phyloP scores from a whole-genome alignment of 2,113 vertebrate genomes.

The Halcyon senegalensis region DNA sequence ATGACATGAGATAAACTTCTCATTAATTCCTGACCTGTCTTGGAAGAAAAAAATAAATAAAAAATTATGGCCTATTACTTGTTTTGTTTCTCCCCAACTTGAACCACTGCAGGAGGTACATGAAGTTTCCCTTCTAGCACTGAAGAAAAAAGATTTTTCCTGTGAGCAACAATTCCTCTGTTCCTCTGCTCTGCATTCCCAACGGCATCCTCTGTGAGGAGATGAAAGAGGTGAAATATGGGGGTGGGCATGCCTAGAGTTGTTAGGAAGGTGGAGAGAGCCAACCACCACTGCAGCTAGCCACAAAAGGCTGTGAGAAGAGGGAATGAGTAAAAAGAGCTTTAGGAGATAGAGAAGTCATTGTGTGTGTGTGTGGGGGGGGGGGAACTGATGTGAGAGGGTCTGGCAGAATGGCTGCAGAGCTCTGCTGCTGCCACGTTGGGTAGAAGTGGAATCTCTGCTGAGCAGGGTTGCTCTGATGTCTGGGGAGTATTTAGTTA shows the following conservation, averaged over 20 bases:
- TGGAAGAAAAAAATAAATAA: not conserved
- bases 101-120: not conserved
- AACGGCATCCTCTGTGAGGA: not conserved
- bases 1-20: not conserved
- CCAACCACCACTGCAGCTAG: not conserved
- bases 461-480: not conserved
- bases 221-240: not conserved
- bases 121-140: not conserved
- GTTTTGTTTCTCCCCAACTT: not conserved
- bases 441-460: not conserved
- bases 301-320: not conserved
- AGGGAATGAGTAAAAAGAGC: not conserved
- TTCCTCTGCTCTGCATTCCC: not conserved
- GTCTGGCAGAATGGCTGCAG: not conserved
- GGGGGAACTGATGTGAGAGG: not conserved
- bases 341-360: not conserved
- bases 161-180: not conserved
- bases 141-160: not conserved
- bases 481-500: not conserved
- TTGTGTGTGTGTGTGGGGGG: too few relatives aligned
- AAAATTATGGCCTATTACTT: not conserved
- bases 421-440: accelerated
- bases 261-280: not conserved
- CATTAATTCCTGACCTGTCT: not conserved
- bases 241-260: not conserved